Conservation (phyloP, 2,113 vertebrate genomes). For the Apistogramma diplotaenia region DNA sequence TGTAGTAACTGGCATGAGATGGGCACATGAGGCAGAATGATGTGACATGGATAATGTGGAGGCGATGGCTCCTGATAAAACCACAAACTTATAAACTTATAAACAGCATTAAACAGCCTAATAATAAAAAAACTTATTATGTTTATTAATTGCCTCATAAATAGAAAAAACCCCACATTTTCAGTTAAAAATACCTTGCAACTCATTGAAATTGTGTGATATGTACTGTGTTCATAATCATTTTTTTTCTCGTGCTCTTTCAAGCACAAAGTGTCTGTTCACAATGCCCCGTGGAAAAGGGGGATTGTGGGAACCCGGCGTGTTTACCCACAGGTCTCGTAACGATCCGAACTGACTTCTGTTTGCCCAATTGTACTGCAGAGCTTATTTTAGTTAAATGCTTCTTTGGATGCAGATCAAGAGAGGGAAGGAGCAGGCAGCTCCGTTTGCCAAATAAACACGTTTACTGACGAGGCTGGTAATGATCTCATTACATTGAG, state of each 20-base stretch:
- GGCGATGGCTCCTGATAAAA: neutral
- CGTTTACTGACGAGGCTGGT: conserved; percentile 73
- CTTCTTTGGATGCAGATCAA: conserved; percentile 74
- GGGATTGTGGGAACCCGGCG: conserved; percentile 49
- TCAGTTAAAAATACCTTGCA: neutral
- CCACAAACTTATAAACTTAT: neutral
- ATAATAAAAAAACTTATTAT: neutral
- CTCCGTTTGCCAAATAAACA: conserved; percentile 72
- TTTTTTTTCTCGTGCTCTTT: neutral
- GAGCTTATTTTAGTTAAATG: conserved; percentile 76
- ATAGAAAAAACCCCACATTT: neutral
- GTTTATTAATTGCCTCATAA: conserved; percentile 16
- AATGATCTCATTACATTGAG: conserved; percentile 78
- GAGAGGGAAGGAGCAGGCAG: conserved; percentile 49
- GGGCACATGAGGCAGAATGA: neutral
- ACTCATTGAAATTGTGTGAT: neutral
- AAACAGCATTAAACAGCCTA: neutral
- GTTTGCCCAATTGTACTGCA: conserved; percentile 66
- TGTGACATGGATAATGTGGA: neutral
- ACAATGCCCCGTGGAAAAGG: neutral
- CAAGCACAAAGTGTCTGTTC: neutral
- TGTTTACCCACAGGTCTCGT: conserved; percentile 68
- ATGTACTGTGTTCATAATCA: neutral
- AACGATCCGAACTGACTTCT: conserved; percentile 71
- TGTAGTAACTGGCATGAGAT: neutral